phyloP scores from a whole-genome alignment of 2,113 vertebrate species.

The Poecile atricapillus region DNA sequence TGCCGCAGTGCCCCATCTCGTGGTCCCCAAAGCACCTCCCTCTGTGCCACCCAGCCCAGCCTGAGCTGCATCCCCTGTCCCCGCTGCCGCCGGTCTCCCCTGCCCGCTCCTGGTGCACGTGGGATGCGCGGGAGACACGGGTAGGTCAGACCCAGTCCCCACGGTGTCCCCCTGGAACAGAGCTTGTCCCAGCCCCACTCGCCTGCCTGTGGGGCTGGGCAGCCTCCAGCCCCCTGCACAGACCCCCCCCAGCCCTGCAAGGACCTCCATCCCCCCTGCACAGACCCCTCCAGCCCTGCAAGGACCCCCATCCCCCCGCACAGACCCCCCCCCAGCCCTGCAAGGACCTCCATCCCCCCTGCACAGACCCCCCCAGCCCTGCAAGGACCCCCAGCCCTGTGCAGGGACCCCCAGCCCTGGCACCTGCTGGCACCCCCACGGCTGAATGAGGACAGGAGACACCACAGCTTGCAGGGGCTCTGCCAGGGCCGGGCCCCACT shows the following conservation, averaged over 20 bases:
- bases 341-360: not conserved
- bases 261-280: not conserved
- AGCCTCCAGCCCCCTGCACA: not conserved
- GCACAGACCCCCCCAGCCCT: not conserved
- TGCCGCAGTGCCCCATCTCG: accelerated
- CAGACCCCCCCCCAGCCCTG: not conserved
- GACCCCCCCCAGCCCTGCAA: not conserved
- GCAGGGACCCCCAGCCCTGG: not conserved
- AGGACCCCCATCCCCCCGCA: not conserved
- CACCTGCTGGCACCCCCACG: accelerated
- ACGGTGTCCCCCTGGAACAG: accelerated
- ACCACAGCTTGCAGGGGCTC: not conserved
- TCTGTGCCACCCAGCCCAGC: not conserved
- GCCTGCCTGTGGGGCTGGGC: accelerated
- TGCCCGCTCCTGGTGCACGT: accelerated
- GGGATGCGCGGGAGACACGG: accelerated
- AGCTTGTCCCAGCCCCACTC: not conserved
- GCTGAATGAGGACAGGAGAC: not conserved
- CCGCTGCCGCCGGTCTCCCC: accelerated
- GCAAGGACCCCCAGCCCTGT: not conserved
- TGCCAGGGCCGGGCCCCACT: accelerated
- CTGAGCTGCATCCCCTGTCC: accelerated
- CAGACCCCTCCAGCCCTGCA: not conserved
- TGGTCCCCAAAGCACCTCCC: not conserved
- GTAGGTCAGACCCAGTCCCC: accelerated